Base-by-base conservation (phyloP, 2,888 invertebrate genomes). In the Oscheius onirici region DNA sequence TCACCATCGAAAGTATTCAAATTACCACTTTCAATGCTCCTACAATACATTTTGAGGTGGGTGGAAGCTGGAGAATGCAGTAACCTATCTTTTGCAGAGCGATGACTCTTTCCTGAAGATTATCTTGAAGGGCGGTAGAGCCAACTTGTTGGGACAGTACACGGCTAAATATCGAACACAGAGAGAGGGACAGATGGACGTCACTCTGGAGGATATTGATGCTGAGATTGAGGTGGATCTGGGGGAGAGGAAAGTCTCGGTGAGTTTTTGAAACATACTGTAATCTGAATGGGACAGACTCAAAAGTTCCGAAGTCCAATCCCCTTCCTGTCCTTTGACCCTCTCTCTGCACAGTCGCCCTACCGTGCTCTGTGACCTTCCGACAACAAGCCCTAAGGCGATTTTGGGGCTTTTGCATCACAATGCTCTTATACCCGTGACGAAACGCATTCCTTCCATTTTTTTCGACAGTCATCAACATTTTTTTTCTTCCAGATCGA, bases 161-260 rank as follows among this genome's bases (percentile, higher is more conserved):
- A 70, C 69, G 1, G 76, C 75, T 3, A 68, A 74, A n/a, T 79
- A 79, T 68, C 75, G 74, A 20, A 79, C 79, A 0, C 73, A 72
- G 49, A 20, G 79, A 44, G 76, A 74, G 26, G 79, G 79, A 8
- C 76, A 77, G 43, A 73, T 79, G 60, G 72, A 73, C n/a, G 58
- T 61, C 26, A 63, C n/a, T 22, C 10, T 70, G 28, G 70, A 70
- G 24, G 70, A 70, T 20, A 43, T 70, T 15, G 44, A 63, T 20
- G 52, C 52, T 5, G 63, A 63, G 34, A 44, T 70, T 6, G 55
- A 52, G 20, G 24, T 70, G 44, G 55, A 70, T 40, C 28, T 61
- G 15, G 17, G 20, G n/a, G 54, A 70, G n/a, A 41, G 41, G 34
- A 70, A 63, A 20, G n/a, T 70, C 13, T 40, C 54, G 49, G 61